Base-by-base conservation (phyloP, 2,888 invertebrate species). In the Cerceris ruficornis region DNA sequence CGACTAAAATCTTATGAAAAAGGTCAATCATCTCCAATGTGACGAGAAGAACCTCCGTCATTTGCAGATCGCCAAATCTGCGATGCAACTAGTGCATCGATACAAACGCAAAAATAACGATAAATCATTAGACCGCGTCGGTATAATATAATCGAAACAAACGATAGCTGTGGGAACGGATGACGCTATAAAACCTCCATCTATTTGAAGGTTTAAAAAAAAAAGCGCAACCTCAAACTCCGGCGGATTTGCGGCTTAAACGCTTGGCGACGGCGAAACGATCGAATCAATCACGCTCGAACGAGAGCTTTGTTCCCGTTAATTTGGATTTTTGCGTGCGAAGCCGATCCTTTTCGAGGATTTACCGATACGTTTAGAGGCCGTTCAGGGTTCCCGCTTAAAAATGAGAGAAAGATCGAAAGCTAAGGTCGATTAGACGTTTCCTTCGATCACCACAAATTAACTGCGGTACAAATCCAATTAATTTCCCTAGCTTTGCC, bases 261-360 rank as follows among this genome's bases (percentile, higher is more conserved):
- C 80, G 79, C 83, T 86, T 72, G 62, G 69, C 69, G 77, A 80
- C 75, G 67, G 68, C 68, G 46, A 69, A 85, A 81, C 79, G 81
- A 85, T 85, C 86, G 81, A 83, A 85, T 82, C 78, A 79, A 80
- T 83, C 84, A 83, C 80, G 86, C 77, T 74, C 74, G 72, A 77
- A 61, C 73, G 70, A 69, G 68, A 81, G 65, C 83, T 81, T 82
- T 77, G 81, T 79, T 77, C 71, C 71, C 72, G 57, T 69, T 79
- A 81, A 86, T 86, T 82, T 82, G 59, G 60, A 70, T 59, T 82
- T 77, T 76, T 71, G 72, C 72, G 62, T 66, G 46, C 64, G 59
- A 52, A 79, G 61, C 69, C 69, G 42, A 55, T 78, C 59, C 65
- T 65, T 68, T 69, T 58, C 73, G 61, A 73, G 73, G 52, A 73